Percentiles rank a stretch among this genome's conserved stretches.
Evolutionary conservation across 2,797 vertebrate genomes (phyloP).

Genomic region (Borostomias antarcticus): DNA sequence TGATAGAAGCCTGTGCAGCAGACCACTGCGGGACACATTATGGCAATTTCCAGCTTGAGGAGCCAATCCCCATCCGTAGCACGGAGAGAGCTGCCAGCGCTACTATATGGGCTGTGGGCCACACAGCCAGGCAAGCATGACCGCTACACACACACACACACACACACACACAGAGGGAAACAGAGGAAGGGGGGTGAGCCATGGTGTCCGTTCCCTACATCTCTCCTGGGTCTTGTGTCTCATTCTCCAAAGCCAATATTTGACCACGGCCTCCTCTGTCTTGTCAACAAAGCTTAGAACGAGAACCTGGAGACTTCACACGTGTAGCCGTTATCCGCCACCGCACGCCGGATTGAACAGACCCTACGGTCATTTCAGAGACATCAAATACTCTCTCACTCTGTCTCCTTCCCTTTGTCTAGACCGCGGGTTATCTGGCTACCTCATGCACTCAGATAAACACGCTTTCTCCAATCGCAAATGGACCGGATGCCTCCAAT

Average conservation of each 20-base stretch:
- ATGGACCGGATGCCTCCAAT: background rate
- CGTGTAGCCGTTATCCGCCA: too few relatives aligned
- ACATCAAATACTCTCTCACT: background rate
- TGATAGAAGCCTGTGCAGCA: constrained; percentile 54
- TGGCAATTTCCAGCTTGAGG: constrained; percentile 57
- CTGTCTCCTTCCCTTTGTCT: background rate
- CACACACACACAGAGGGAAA: constrained; percentile 14
- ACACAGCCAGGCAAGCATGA: constrained; percentile 32
- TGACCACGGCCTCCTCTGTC: constrained; percentile 20
- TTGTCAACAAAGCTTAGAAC: background rate
- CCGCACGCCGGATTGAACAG: background rate
- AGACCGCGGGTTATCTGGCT: background rate
- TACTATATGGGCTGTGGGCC: constrained; percentile 2
- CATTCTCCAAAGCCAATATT: constrained; percentile 39
- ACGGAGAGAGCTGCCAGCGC: background rate
- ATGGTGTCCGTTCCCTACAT: background rate
- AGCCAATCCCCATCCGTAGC: constrained; percentile 39
- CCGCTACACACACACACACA: constrained; percentile 27
- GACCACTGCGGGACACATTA: constrained; percentile 60
- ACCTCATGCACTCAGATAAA: background rate
- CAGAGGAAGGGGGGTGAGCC: too few relatives aligned
- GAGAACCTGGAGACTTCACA: background rate
- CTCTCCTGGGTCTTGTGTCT: constrained; percentile 18
- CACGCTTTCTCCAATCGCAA: background rate
- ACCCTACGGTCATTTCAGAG: background rate